Conservation (phyloP, 2,888 invertebrate genomes). For the Sesamia inferens region DNA sequence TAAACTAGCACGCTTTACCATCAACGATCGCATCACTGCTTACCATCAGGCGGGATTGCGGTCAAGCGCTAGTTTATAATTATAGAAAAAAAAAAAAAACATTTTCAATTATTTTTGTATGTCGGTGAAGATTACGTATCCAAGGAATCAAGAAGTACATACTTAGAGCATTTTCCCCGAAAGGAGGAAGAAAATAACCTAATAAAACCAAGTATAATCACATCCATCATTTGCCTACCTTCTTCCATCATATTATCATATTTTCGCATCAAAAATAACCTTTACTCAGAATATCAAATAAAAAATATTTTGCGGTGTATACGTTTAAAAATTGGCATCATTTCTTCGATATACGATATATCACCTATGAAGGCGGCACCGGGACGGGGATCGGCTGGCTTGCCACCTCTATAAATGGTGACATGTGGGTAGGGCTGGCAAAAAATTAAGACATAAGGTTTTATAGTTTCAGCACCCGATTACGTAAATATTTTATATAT, state of each 20-base stretch:
- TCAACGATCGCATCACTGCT: too few species aligned
- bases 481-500: too few species aligned
- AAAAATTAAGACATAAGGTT: not conserved
- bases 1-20: too few species aligned
- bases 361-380: constrained; percentile 30
- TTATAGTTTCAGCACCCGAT: too few species aligned
- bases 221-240: not conserved
- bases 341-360: constrained; percentile 43
- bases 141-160: not conserved
- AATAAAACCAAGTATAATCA: not conserved
- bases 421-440: constrained; percentile 42
- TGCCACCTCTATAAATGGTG: constrained; percentile 29
- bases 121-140: not conserved
- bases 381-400: constrained; percentile 28
- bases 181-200: not conserved
- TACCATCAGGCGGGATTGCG: too few species aligned
- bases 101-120: not conserved
- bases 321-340: constrained; percentile 43
- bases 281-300: constrained; percentile 22
- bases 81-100: too few species aligned
- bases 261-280: constrained; percentile 8
- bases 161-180: not conserved
- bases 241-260: not conserved
- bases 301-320: constrained; percentile 23
- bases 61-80: too few species aligned